phyloP scores from a whole-genome alignment of 2,797 vertebrate species.

The Molossus alvarezi region DNA sequence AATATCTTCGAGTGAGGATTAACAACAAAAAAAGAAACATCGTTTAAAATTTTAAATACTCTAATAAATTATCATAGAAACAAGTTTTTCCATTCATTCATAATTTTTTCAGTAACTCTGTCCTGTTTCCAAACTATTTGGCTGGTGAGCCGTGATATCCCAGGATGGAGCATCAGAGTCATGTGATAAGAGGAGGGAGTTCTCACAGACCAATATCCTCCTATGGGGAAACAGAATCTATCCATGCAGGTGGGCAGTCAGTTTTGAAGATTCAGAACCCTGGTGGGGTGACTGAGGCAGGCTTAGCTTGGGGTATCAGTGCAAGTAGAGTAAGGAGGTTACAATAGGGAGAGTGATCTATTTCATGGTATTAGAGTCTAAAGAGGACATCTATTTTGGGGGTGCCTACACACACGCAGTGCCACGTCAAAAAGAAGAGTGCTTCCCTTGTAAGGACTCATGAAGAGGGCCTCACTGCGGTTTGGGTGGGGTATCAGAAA shows the following conservation, averaged over 20 bases:
- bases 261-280: background rate
- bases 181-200: background rate
- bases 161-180: background rate
- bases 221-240: background rate
- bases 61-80: background rate
- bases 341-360: background rate
- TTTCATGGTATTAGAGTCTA: background rate
- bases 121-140: background rate
- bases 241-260: background rate
- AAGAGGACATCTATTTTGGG: background rate
- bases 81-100: background rate
- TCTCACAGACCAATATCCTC: background rate
- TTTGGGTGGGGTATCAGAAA: constrained; percentile 36
- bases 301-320: background rate
- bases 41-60: background rate
- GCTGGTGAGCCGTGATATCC: background rate
- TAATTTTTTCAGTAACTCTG: constrained; percentile 29
- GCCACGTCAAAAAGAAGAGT: background rate
- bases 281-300: background rate
- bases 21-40: background rate
- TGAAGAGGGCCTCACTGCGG: background rate
- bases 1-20: no score
- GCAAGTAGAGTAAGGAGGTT: background rate
- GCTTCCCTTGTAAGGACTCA: background rate
- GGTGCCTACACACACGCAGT: background rate